These are phyloP conservation scores for Gallinago paraguaiae DNA, from an alignment of 2,113 vertebrate genomes.

Conservation along the genomic window DNA sequence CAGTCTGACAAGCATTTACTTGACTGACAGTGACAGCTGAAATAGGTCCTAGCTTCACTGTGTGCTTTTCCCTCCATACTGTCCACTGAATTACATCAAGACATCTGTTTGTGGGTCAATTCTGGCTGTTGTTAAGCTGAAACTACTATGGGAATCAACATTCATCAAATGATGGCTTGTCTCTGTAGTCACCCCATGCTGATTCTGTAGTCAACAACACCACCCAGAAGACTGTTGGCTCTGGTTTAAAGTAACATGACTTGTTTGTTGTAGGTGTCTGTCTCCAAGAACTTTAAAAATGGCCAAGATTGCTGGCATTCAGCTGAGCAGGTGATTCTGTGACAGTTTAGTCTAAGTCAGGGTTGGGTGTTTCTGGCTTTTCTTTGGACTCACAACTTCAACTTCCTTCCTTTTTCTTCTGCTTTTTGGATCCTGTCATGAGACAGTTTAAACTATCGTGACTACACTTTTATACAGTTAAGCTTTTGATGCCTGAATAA, in stretches of 20 bases:
- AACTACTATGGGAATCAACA: neutral
- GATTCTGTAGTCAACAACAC: neutral
- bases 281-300: neutral
- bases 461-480: neutral
- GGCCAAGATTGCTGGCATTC: neutral
- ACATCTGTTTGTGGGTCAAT: neutral
- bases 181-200: neutral
- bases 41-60: neutral
- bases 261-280: neutral
- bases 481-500: neutral
- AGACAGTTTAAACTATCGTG: neutral
- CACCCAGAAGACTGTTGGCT: neutral
- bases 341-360: neutral
- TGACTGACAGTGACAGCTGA: neutral
- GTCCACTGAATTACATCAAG: neutral
- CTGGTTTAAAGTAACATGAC: neutral
- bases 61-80: neutral
- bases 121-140: neutral
- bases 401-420: neutral
- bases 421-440: neutral
- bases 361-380: neutral
- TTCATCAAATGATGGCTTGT: neutral
- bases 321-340: neutral
- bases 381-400: neutral
- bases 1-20: neutral